Evolutionary conservation across 30 jellyfish, hydroid and myxozoan species (phyloP), one percentile per base, ranked within the genome.

Genomic region (Hydractinia echinata): DNA sequence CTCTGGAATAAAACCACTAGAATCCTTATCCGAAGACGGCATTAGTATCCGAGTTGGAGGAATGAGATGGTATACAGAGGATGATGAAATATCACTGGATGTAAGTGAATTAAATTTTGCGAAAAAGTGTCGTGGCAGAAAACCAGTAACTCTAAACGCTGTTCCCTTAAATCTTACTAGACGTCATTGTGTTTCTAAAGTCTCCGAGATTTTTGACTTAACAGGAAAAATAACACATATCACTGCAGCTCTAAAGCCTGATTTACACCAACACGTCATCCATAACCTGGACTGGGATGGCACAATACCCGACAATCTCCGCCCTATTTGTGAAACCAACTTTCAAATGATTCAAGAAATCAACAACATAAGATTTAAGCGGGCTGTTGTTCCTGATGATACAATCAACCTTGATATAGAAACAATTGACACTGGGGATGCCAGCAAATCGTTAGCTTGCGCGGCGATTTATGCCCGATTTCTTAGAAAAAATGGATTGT

Each of bases 131-230:
- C 20, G 77, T 10, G 77, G 77, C 13, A 67, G 44, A 53, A 67
- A 67, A n/a, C 44, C 77, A 8, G 77, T 53, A 10, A n/a, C 20
- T 8, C 53, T 1, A 1, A 8, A 50, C 19, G 44, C 20, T n/a
- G 10, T 67, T 53, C 20, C 44, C 44, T 53, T 53, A 8, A 10
- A 8, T 18, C 77, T 67, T n/a, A 53, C 44, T 53, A 53, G 13
- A 30, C 44, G 44, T 2, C 11, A 74, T 4, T 74, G 83, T 8
- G 66, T 56, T 7, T 72, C 82, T 10, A 72, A 72, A 54, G 82
- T 51, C 51, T 51, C 82, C n/a, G 82, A 72, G 18, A 72, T 72
- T 72, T 72, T 72, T 16, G 73, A 50, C 76, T 5, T 49, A 19
- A 74, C 83, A 6, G 73, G 73, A 53, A 74, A 74, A 74, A 51